Percentiles rank a stretch among this genome's conserved stretches.
Evolutionary conservation across 1,140 invertebrate genomes (phyloP).

Genomic region (Brachionus asplanchnoidis): DNA sequence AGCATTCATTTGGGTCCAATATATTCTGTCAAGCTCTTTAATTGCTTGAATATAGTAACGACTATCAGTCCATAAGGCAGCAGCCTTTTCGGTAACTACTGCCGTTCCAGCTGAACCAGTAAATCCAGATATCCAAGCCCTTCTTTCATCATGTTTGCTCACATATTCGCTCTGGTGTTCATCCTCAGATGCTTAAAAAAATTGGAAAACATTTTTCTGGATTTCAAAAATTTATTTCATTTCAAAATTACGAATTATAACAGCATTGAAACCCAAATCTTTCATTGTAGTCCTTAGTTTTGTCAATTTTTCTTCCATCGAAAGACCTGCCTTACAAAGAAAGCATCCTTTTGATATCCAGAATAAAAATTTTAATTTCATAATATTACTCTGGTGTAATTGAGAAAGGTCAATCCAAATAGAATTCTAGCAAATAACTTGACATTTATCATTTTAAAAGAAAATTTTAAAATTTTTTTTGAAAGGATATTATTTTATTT

Average conservation of each 20-base stretch:
- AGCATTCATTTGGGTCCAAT: conserved; percentile 66
- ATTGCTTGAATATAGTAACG: conserved; percentile 77
- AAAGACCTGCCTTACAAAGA: background rate
- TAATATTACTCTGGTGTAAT: background rate
- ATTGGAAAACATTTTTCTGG: background rate
- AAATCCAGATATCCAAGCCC: conserved; percentile 27
- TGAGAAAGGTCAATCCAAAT: background rate
- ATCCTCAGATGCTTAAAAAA: conserved; percentile 5
- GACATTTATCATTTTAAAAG: background rate
- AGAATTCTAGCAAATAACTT: background rate
- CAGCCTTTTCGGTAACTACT: conserved; percentile 69
- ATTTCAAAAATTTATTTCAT: background rate
- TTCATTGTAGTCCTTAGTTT: conserved; percentile 2
- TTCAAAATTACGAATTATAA: conserved; percentile 8
- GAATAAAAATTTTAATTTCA: background rate
- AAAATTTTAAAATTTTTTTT: background rate
- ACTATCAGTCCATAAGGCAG: conserved; percentile 91
- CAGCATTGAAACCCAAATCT: background rate
- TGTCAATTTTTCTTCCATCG: conserved; percentile 18
- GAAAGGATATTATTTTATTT: background rate
- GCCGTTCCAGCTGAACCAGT: conserved; percentile 63
- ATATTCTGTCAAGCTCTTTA: conserved; percentile 51
- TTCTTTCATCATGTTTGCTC: conserved; percentile 26
- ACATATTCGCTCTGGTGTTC: conserved; percentile 42
- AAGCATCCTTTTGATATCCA: background rate